These are phyloP conservation scores for Pampus argenteus DNA, from an alignment of 2,797 vertebrate species.

Conservation along the genomic window DNA sequence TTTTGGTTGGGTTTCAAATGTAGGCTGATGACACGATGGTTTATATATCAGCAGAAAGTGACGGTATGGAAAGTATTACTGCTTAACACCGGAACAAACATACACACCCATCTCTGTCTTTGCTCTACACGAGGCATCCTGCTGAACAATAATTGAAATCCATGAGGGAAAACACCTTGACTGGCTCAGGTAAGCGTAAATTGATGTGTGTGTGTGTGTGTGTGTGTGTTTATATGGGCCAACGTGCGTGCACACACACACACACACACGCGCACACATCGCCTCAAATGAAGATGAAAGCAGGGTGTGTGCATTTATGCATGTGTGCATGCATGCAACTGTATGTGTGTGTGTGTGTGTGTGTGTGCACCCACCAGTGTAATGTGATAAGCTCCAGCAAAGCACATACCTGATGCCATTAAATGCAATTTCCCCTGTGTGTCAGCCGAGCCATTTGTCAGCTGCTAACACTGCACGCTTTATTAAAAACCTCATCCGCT, in stretches of 20 bases:
- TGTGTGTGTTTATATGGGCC: slow-evolving; percentile 56
- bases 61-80: background rate
- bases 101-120: background rate
- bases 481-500: slow-evolving; percentile 88
- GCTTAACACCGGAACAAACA: background rate
- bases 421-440: slow-evolving; percentile 86
- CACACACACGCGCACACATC: slow-evolving; percentile 9
- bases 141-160: slow-evolving; percentile 72
- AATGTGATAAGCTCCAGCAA: slow-evolving; percentile 84
- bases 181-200: slow-evolving; percentile 75
- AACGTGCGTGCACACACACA: slow-evolving; percentile 9
- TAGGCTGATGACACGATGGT: background rate
- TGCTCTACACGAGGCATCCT: slow-evolving; percentile 32
- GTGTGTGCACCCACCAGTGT: slow-evolving; percentile 76
- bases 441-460: slow-evolving; percentile 85
- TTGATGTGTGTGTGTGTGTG: slow-evolving; percentile 35
- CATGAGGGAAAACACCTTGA: slow-evolving; percentile 77
- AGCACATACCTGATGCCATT: slow-evolving; percentile 88
- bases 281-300: slow-evolving; percentile 48
- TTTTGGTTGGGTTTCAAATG: background rate
- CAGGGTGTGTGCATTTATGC: slow-evolving; percentile 41
- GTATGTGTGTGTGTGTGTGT: slow-evolving; percentile 41
- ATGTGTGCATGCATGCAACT: slow-evolving; percentile 13
- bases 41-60: background rate
- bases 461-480: slow-evolving; percentile 87